Conservation (phyloP, 2,888 invertebrate species). For the Eupithecia exiguata region DNA sequence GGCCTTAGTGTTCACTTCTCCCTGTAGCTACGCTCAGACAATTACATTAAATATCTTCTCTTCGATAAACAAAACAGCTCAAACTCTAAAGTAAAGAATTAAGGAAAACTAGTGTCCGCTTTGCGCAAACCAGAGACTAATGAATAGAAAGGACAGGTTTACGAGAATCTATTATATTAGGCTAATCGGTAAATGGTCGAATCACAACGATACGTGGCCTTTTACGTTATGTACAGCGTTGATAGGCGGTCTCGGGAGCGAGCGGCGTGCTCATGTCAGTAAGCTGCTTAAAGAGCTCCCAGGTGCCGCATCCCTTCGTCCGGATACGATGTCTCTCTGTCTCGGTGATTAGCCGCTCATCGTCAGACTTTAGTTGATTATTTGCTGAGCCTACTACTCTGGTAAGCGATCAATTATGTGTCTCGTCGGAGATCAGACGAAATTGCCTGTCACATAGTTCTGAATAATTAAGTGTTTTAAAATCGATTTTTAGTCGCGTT, state of each 20-base stretch:
- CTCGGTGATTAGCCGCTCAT: conserved; percentile 3
- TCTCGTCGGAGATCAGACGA: not conserved
- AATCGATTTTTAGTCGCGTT: not conserved
- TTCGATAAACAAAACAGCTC: not conserved
- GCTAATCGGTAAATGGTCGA: too few species aligned
- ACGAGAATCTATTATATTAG: not conserved
- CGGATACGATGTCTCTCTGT: conserved; percentile 1
- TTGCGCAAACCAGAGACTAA: too few species aligned
- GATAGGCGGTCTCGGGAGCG: not conserved
- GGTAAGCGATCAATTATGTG: not conserved
- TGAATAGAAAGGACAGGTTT: too few species aligned
- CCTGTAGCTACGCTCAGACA: not conserved
- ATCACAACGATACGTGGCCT: not conserved
- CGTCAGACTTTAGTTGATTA: not conserved
- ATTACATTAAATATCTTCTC: not conserved
- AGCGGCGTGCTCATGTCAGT: not conserved
- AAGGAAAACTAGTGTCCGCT: too few species aligned
- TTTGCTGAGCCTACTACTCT: not conserved
- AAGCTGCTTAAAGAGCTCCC: not conserved
- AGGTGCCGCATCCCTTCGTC: not conserved
- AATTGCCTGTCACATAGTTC: not conserved
- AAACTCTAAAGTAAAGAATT: too few species aligned
- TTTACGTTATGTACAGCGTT: not conserved
- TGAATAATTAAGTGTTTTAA: not conserved
- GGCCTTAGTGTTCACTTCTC: not conserved